Conservation (phyloP, 2,797 vertebrate species). For the Sebastes matsubarae region DNA sequence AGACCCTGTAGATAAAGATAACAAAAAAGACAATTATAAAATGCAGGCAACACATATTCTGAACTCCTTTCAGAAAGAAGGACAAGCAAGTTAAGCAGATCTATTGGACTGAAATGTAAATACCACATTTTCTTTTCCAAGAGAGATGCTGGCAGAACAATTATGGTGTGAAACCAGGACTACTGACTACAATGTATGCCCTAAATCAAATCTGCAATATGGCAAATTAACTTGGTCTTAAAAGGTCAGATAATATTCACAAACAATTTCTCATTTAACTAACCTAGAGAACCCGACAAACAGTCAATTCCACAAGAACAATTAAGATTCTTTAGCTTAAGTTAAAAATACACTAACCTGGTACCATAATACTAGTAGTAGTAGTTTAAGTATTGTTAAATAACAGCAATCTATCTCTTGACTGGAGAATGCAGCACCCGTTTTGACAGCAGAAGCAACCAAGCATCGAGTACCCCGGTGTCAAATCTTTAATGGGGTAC, state of each 20-base stretch:
- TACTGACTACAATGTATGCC: background rate
- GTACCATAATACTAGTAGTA: background rate
- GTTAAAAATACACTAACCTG: background rate
- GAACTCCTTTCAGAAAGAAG: background rate
- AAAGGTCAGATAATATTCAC: no score
- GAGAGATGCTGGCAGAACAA: background rate
- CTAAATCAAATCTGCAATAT: background rate
- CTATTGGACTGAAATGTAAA: background rate
- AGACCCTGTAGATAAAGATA: slow-evolving; percentile 66
- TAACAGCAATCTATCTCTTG: background rate
- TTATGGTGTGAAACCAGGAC: background rate
- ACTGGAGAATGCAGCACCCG: background rate
- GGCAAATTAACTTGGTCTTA: background rate
- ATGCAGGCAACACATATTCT: background rate
- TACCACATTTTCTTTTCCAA: background rate
- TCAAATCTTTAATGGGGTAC: background rate
- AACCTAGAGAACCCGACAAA: no score
- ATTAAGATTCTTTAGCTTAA: background rate
- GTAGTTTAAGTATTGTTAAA: no score
- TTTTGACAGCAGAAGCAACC: background rate
- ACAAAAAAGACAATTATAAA: background rate
- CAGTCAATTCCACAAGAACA: background rate
- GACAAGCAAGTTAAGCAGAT: background rate
- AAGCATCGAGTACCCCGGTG: background rate
- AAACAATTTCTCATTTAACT: background rate